A percentile compares a stretch with the other conserved stretches of the same genome.
Conservation (phyloP, 2,797 vertebrate species). For the Myotis planiceps region DNA sequence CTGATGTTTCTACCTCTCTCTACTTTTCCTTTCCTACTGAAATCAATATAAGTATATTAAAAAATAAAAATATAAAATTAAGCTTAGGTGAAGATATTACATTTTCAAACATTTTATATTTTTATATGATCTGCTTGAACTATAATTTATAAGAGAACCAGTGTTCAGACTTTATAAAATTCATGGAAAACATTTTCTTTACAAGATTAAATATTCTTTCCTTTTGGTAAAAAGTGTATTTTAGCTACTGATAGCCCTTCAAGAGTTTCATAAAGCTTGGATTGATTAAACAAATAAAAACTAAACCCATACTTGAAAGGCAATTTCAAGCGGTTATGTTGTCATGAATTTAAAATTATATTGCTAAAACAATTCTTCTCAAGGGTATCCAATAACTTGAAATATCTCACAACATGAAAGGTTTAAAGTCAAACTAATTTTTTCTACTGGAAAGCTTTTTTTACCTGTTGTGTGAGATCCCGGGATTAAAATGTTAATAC, state of each 20-base stretch:
- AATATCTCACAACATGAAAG: constrained; percentile 41
- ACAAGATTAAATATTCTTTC: constrained; percentile 39
- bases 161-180: background rate
- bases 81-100: background rate
- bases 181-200: background rate
- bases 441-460: constrained; percentile 53
- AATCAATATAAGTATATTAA: background rate
- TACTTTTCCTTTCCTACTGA: no score
- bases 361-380: constrained; percentile 77
- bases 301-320: constrained; percentile 71
- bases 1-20: no score
- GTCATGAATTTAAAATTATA: constrained; percentile 76
- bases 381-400: constrained; percentile 70
- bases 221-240: constrained; percentile 64
- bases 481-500: constrained; percentile 48
- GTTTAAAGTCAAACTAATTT: constrained; percentile 68
- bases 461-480: background rate
- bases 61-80: background rate
- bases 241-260: constrained; percentile 54
- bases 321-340: constrained; percentile 76
- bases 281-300: constrained; percentile 83
- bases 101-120: background rate
- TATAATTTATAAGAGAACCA: background rate
- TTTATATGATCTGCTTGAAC: background rate
- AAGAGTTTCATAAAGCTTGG: constrained; percentile 74